A percentile compares a stretch with the other conserved stretches of the same genome.
phyloP scores from a whole-genome alignment of 1,140 invertebrate species.

The Rhysida immarginata region DNA sequence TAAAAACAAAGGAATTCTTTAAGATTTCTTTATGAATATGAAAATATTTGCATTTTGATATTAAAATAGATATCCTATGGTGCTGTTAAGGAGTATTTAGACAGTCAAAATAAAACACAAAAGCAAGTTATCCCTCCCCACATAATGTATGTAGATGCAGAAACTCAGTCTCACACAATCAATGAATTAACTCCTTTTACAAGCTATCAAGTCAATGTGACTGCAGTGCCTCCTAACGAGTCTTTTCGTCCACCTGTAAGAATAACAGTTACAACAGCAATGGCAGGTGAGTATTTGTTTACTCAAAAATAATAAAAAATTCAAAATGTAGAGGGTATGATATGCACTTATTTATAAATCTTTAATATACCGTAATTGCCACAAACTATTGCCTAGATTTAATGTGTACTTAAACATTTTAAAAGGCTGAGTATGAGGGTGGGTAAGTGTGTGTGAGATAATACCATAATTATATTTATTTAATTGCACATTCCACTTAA shows the following conservation, averaged over 20 bases:
- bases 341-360: no score
- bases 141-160: constrained; percentile 51
- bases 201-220: constrained; percentile 86
- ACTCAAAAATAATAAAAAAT: no score
- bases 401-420: no score
- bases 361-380: no score
- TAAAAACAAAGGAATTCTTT: neutral
- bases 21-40: neutral
- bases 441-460: no score
- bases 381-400: no score
- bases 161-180: constrained; percentile 51
- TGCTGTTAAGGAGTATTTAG: constrained; percentile 86
- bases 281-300: constrained; percentile 43
- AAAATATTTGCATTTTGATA: neutral
- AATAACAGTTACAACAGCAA: constrained; percentile 89
- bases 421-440: no score
- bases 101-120: constrained; percentile 81
- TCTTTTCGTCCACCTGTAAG: constrained; percentile 75
- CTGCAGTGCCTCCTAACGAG: constrained; percentile 66
- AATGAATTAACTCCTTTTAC: constrained; percentile 83
- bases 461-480: no score
- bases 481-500: no score
- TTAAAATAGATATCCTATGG: constrained; percentile 58
- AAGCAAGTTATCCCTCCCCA: constrained; percentile 59
- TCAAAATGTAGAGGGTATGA: no score